Evolutionary conservation across 2,113 vertebrate species (phyloP), one percentile per base, ranked within the genome.

Genomic region (Barbus barbus): DNA sequence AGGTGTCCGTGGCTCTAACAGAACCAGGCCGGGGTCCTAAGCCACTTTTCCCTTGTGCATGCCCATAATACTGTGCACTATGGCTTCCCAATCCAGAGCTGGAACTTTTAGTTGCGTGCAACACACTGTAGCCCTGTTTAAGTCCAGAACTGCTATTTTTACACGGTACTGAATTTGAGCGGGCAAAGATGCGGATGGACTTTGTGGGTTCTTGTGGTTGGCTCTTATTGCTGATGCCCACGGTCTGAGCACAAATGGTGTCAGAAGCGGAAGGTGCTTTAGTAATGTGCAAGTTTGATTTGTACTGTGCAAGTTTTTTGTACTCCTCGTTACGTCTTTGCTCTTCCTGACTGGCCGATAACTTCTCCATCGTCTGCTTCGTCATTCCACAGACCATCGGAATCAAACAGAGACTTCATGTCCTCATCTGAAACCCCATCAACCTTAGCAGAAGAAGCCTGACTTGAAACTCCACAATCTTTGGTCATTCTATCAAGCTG

Each of bases 351-450:
- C 91, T 94, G 85, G 92, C 93, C 74, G 94, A 96, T 86, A 93
- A 91, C 89, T 90, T 95, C 93, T 99, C 97, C 84, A 36, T 95
- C 80, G 65, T 97, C 97, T 8, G 97, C 95, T 33, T 83, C 83
- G 6, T 94, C 90, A 78, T 94, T 96, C 97, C 97, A 98, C 67
- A 93, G 90, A 81, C 88, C 83, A 24, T 92, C 82, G 0, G 93
- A 91, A 24, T 93, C 87, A 46, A 81, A 81, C 28, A 83, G 71
- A 44, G 72, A 81, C 28, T 80, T 61, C 1, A 44, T 4, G 46
- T 67, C 75, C 36, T 83, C 88, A 82, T 89, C 84, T 6, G 89
- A 86, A 61, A 86, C 51, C 41, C 86, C 63, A 22, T 80, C 12
- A 41, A 63, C 75, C 28, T 16, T 60, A 41, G 1, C 5, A 18